Evolutionary conservation across 2,888 invertebrate genomes (phyloP).

Genomic region (Drosophila colorata): DNA sequence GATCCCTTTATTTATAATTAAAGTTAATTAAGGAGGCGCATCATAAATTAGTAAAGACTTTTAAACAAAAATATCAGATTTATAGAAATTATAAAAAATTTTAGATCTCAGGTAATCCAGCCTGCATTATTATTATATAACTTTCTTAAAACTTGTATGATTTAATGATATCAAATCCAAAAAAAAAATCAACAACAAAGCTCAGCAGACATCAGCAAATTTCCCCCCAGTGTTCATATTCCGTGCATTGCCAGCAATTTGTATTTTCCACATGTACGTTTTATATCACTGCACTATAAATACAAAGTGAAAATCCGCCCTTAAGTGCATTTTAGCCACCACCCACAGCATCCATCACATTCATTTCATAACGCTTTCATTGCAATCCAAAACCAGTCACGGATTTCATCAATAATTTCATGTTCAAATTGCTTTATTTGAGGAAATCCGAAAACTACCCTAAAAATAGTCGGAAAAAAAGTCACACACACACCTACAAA

Average conservation of each 20-base stretch:
- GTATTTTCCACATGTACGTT: conserved; percentile 3
- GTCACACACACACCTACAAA: conserved; percentile 24
- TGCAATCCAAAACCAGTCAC: conserved; percentile 43
- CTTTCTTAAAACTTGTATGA: no score
- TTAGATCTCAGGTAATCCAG: not conserved
- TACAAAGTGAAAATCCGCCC: conserved; percentile 36
- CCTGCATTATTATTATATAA: not conserved
- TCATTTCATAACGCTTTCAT: conserved; percentile 14
- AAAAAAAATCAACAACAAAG: not conserved
- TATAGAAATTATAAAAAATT: not conserved
- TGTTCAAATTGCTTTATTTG: conserved; percentile 51
- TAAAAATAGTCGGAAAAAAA: not conserved
- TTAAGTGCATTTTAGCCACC: conserved; percentile 41
- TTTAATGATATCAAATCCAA: not conserved
- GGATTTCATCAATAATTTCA: conserved; percentile 41
- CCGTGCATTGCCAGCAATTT: conserved; percentile 3
- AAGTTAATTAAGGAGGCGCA: no score
- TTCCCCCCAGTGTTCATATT: not conserved
- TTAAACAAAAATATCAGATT: no score
- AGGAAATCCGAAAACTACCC: conserved; percentile 40
- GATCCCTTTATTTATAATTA: no score
- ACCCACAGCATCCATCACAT: conserved; percentile 16
- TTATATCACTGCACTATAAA: conserved; percentile 29
- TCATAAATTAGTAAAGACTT: no score
- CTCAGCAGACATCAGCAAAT: conserved; percentile 7